Percentiles rank a stretch among this genome's conserved stretches.
Evolutionary conservation across 1,140 invertebrate genomes (phyloP).

Genomic region (Lerema accius): DNA sequence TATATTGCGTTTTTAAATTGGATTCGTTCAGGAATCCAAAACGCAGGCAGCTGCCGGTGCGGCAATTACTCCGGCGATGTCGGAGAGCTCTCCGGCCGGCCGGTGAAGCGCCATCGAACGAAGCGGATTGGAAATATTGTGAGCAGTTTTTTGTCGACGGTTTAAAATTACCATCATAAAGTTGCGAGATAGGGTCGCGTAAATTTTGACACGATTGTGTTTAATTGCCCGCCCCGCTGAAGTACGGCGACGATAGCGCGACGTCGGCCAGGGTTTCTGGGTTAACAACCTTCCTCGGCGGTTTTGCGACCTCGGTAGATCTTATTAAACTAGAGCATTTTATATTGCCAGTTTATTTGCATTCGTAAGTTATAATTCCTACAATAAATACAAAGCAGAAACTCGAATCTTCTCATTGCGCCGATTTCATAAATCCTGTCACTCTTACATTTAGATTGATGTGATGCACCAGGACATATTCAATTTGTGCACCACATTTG

Average conservation of each 20-base stretch:
- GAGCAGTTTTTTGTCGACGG: conserved; percentile 2
- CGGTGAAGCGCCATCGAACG: conserved; percentile 1
- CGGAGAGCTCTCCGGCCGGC: conserved; percentile 11
- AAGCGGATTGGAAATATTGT: conserved; percentile 9
- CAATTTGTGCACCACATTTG: conserved; percentile 14
- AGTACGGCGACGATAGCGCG: conserved; percentile 1
- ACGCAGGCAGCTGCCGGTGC: conserved; percentile 25
- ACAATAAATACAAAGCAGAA: too few relatives aligned
- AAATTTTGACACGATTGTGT: conserved; percentile 18
- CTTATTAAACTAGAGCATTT: conserved; percentile 9
- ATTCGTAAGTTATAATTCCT: too few relatives aligned
- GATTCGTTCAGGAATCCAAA: conserved; percentile 21
- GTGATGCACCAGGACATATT: conserved; percentile 10
- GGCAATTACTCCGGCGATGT: conserved; percentile 14
- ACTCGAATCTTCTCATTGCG: conserved; percentile 1
- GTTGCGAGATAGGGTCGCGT: neutral
- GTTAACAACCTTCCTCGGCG: conserved; percentile 16
- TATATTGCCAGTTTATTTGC: neutral
- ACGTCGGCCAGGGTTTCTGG: conserved; percentile 12
- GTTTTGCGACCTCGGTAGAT: conserved; percentile 2
- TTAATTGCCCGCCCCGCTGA: conserved; percentile 11
- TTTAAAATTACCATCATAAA: conserved; percentile 16
- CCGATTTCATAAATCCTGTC: neutral
- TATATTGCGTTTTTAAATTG: conserved; percentile 28
- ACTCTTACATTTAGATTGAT: neutral